A percentile compares a stretch with the other conserved stretches of the same genome.
These are phyloP conservation scores for Pangasianodon gigas DNA, from an alignment of 2,113 vertebrate genomes.

Conservation along the genomic window DNA sequence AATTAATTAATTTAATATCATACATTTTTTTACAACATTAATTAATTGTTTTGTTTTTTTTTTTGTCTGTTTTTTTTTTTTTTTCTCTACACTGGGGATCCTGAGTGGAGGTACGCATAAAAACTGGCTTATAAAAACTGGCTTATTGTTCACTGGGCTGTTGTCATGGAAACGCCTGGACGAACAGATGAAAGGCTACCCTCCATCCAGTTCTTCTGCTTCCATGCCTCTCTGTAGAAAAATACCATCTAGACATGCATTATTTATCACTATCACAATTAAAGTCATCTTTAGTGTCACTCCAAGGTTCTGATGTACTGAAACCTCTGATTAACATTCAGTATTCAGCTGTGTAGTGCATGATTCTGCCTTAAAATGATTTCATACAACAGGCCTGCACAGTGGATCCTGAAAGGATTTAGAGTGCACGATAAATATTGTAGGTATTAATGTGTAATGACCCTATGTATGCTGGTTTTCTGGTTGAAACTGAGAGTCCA, in stretches of 20 bases:
- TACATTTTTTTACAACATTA: too few relatives aligned
- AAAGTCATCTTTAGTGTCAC: constrained; percentile 3
- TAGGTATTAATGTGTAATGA: not conserved
- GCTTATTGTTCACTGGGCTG: constrained; percentile 48
- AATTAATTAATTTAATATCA: too few relatives aligned
- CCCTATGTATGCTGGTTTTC: not conserved
- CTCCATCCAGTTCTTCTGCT: constrained; percentile 29
- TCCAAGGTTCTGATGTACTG: not conserved
- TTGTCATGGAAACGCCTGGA: constrained; percentile 57
- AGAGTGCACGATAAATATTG: not conserved
- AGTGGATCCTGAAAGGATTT: not conserved
- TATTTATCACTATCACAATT: constrained; percentile 32
- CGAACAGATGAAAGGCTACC: constrained; percentile 48
- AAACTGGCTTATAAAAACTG: constrained; percentile 10
- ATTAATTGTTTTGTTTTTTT: not conserved
- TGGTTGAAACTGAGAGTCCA: not conserved
- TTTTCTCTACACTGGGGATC: constrained; percentile 8
- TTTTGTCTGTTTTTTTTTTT: not conserved
- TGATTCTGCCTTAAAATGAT: not conserved
- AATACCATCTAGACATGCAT: constrained; percentile 27
- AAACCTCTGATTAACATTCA: not conserved
- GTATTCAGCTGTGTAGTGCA: not conserved
- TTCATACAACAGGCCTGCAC: not conserved
- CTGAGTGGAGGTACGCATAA: constrained; percentile 5
- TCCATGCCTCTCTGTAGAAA: constrained; percentile 31